A percentile compares a stretch with the other conserved stretches of the same genome.
Conservation (phyloP, 2,113 vertebrate species). For the Gallinago jamesoni region DNA sequence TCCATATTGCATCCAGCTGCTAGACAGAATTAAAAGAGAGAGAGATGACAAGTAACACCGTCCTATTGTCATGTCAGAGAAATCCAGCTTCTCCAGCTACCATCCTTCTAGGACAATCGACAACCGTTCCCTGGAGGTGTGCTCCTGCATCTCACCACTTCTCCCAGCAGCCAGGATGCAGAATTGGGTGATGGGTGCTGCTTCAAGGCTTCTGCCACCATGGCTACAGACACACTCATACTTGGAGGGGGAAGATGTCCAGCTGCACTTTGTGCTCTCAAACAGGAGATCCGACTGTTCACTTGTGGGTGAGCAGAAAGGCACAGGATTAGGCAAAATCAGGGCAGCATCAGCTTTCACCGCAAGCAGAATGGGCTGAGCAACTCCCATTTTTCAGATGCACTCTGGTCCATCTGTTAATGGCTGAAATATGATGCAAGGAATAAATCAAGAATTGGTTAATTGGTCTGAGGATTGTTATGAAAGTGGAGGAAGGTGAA, state of each 20-base stretch:
- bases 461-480: neutral
- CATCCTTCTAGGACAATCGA: neutral
- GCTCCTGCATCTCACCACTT: neutral
- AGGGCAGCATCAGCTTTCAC: neutral
- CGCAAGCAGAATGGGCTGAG: neutral
- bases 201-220: neutral
- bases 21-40: neutral
- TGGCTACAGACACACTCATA: rapidly evolving
- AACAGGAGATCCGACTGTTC: rapidly evolving
- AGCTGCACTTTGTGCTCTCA: neutral
- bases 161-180: neutral
- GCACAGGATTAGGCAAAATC: neutral
- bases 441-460: neutral
- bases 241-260: neutral
- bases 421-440: neutral
- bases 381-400: neutral
- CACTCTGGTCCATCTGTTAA: neutral
- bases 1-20: neutral
- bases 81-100: neutral
- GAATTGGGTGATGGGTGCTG: neutral
- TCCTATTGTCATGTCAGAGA: neutral
- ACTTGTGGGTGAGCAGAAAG: neutral
- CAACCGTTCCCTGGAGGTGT: neutral
- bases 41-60: neutral
- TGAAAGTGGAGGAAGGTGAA: neutral